A percentile compares a stretch with the other conserved stretches of the same genome.
Conservation (phyloP, 2,113 vertebrate species). For the Tretioscincus oriximinensis region DNA sequence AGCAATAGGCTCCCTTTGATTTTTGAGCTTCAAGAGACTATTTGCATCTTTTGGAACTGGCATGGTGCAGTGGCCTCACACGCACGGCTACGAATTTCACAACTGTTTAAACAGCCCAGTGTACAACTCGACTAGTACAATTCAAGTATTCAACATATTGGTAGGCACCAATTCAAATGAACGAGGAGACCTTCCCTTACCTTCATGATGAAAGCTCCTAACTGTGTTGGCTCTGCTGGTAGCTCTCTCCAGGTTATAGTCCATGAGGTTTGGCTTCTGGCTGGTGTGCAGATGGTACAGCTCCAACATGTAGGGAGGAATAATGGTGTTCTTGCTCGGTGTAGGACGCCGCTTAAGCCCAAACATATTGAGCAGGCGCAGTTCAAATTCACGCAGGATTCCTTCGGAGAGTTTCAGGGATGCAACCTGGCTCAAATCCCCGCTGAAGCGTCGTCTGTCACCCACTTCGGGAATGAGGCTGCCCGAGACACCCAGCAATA, state of each 20-base stretch:
- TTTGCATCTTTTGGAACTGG: neutral
- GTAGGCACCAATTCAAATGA: neutral
- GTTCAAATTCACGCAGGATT: conserved; percentile 90
- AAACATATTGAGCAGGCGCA: conserved; percentile 93
- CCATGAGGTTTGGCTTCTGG: conserved; percentile 79
- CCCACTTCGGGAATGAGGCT: conserved; percentile 91
- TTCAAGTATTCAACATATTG: neutral
- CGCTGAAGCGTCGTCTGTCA: conserved; percentile 75
- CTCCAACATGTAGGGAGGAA: conserved; percentile 95
- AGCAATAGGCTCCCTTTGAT: neutral
- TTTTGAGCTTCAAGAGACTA: neutral
- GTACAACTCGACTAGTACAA: neutral
- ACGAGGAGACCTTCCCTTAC: conserved; percentile 67
- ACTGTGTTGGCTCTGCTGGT: conserved; percentile 95
- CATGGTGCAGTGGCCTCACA: neutral
- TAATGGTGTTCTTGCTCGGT: conserved; percentile 88
- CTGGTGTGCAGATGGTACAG: conserved; percentile 91
- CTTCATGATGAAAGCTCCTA: conserved; percentile 98
- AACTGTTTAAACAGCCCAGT: neutral
- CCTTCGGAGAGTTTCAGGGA: conserved; percentile 84
- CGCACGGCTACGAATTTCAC: neutral
- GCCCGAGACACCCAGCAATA: conserved; percentile 89
- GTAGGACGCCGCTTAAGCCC: conserved; percentile 91
- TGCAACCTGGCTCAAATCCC: conserved; percentile 72
- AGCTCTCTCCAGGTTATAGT: conserved; percentile 84